Conservation (phyloP, 2,113 vertebrate species). For the Elephantulus edwardii region DNA sequence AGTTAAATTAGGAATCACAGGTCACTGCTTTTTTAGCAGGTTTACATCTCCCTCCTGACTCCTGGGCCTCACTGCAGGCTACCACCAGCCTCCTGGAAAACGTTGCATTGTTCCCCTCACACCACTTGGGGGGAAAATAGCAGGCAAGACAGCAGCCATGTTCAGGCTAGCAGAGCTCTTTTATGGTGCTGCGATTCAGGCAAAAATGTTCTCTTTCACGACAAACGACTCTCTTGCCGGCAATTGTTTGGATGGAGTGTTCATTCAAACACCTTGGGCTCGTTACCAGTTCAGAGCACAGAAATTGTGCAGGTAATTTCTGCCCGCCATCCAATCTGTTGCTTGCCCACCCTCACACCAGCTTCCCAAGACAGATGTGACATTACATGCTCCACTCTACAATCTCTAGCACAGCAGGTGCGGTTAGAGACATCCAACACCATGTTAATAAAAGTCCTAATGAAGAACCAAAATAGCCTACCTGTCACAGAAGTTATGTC, state of each 20-base stretch:
- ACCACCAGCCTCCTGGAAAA: neutral
- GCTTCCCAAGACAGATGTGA: conserved; percentile 67
- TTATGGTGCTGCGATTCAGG: neutral
- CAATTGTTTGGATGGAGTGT: conserved; percentile 33
- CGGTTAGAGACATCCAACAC: conserved; percentile 35
- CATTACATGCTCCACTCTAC: conserved; percentile 48
- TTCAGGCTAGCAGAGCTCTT: neutral
- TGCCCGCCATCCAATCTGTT: conserved; percentile 14
- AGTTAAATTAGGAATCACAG: neutral
- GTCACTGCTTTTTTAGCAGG: neutral
- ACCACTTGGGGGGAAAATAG: neutral
- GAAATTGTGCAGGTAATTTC: conserved; percentile 63
- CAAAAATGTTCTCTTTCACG: conserved; percentile 53
- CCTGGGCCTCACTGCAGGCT: neutral
- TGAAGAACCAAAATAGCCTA: conserved; percentile 66
- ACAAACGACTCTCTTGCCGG: conserved; percentile 40
- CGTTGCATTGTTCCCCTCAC: neutral
- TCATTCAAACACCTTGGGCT: conserved; percentile 28
- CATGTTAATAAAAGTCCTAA: conserved; percentile 64
- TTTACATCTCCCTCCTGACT: neutral
- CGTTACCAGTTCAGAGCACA: conserved; percentile 24
- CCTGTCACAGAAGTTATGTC: conserved; percentile 50
- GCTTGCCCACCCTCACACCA: conserved; percentile 1
- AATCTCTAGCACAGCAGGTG: conserved; percentile 58
- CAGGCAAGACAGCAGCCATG: neutral